Conservation (phyloP, 1,140 invertebrate species). For the Saccostrea cuccullata region DNA sequence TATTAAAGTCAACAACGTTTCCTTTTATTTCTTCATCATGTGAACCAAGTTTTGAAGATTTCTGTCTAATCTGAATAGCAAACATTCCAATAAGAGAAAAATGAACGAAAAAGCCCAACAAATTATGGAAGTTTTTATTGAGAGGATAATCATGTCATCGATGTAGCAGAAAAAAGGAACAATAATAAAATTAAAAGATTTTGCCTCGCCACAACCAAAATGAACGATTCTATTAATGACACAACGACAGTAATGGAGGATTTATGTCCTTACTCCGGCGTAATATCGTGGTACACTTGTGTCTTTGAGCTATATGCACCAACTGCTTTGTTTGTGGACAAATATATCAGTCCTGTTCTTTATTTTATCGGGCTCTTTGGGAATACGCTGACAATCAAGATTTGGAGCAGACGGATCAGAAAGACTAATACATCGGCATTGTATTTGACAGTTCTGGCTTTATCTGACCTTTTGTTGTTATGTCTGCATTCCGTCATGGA, state of each 20-base stretch:
- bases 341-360: constrained; percentile 63
- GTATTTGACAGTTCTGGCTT: constrained; percentile 71
- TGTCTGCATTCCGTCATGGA: constrained; percentile 66
- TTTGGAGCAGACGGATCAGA: constrained; percentile 71
- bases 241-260: background rate
- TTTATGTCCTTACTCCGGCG: background rate
- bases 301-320: constrained; percentile 51
- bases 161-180: background rate
- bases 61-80: too few relatives aligned
- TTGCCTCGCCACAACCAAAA: background rate
- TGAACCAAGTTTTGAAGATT: too few relatives aligned
- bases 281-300: constrained; percentile 27
- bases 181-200: background rate
- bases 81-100: too few relatives aligned
- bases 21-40: too few relatives aligned
- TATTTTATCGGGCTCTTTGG: constrained; percentile 72
- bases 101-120: background rate
- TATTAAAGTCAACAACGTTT: background rate
- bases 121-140: background rate
- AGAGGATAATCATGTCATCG: background rate
- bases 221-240: constrained; percentile 22
- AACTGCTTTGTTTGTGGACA: constrained; percentile 54
- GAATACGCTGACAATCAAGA: constrained; percentile 67
- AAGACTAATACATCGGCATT: constrained; percentile 70
- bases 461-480: constrained; percentile 70